Evolutionary conservation across 2,797 vertebrate species (phyloP), one percentile per base, ranked within the genome.

Genomic region (Cyclura pinguis): DNA sequence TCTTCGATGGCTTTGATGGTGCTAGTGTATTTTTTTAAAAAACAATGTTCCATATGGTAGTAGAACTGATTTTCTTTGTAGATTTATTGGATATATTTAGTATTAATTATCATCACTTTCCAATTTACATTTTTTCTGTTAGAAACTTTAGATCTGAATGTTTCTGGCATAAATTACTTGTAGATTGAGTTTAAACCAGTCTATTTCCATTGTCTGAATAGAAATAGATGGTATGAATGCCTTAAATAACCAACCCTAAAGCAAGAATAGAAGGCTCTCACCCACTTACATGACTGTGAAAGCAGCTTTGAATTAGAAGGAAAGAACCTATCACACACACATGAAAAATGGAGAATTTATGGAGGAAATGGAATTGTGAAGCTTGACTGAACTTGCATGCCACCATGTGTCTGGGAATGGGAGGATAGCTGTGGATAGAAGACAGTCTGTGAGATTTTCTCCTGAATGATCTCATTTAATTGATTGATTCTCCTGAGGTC

Each of bases 161-260:
- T 94, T 93, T 92, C 89, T 96, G 92, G 96, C 96, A 95, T 97
- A 97, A 97, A 96, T 97, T 97, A 95, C 97, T 97, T 97, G 97
- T 98, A 97, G 97, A 98, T 98, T 96, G 97, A 98, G 98, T 98
- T 97, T 96, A 91, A 96, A 95, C 96, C 93, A 98, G 97, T 98
- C 97, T 97, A 98, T 98, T 98, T 95, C 96, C 93, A 98, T 98
- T 98, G 98, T 98, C 96, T 96, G 84, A 93, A 88, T 91, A 95
- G 96, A 97, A 96, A 97, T 97, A 97, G 97, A 96, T 95, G 42
- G 96, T 87, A 94, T 98, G 97, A 98, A 98, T 98, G 97, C 97
- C 94, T 96, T 98, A 98, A 98, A 98, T 98, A 98, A 99, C 99
- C 98, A 99, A 97, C 98, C 98, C 98, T 98, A 96, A 96, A 55